Evolutionary conservation across 2,888 invertebrate genomes (phyloP), one percentile per base, ranked within the genome.

Genomic region (Ophion obscuratus): DNA sequence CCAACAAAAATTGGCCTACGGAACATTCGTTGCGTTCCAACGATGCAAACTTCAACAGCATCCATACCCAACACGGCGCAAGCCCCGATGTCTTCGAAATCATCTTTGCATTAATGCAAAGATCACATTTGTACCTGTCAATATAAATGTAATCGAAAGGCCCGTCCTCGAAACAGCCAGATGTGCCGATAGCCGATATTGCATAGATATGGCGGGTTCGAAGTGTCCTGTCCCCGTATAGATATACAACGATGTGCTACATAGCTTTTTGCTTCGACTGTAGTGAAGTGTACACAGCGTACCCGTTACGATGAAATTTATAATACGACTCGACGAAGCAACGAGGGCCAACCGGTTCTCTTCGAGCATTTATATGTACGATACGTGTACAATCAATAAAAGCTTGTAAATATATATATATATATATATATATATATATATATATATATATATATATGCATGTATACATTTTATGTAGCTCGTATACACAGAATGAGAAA

Each of bases 241-340:
- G 11, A 47, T 14, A 47, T 47, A 31, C 31, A 31, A 31, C 47
- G 47, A 27, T 70, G 70, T 24, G 53, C 64, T 79, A 79, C 70
- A 71, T 53, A 70, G 64, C 59, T 73, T 70, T 66, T 83, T 66
- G 59, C 53, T 66, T 47, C 11, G 74, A 31, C 70, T 81, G 67
- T 81, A 61, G 71, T 75, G 68, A 71, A 36, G 87, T 44, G 31
- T 61, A 70, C 79, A 79, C 44, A 44, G 44, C 44, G 20, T 78
- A 44, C 79, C 88, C 87, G 85, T 88, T 87, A 87, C 85, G 85
- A 88, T 89, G 82, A 87, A 89, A 88, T 88, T 86, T 88, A 89
- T 89, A 89, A 68, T 40, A 62, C 75, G 59, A 24, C 44, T 62
- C 40, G 27, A 74, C 80, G 71, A 79, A 76, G 67, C 68, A 79